Evolutionary conservation across 1,140 invertebrate species (phyloP).

Genomic region (Amphibalanus amphitrite): DNA sequence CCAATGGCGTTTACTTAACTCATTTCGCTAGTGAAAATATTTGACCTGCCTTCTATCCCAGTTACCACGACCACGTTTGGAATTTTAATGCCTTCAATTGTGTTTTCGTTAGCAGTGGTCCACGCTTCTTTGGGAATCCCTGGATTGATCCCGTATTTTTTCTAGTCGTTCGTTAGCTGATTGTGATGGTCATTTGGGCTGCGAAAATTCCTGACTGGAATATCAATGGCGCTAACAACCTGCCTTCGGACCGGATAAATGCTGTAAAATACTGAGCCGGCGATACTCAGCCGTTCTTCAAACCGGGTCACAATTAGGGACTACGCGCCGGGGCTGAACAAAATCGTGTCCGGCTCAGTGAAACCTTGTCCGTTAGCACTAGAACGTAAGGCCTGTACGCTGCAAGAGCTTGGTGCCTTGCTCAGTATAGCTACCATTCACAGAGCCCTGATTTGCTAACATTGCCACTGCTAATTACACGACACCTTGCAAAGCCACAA

Average conservation of each 20-base stretch:
- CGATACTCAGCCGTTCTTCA: background rate
- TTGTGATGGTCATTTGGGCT: background rate
- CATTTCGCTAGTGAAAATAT: background rate
- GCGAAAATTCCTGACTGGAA: background rate
- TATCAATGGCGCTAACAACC: background rate
- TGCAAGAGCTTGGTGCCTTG: no score
- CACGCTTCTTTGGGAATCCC: background rate
- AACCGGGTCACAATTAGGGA: background rate
- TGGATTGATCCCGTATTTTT: background rate
- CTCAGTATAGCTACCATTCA: no score
- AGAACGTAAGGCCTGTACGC: no score
- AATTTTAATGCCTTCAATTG: background rate
- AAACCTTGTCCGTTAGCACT: no score
- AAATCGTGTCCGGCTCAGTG: no score
- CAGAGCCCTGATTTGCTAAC: no score
- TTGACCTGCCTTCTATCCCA: background rate
- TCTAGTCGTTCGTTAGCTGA: background rate
- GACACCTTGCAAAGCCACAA: no score
- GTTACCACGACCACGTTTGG: background rate
- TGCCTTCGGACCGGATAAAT: background rate
- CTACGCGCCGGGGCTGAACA: no score
- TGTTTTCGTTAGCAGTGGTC: background rate
- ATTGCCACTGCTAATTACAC: no score
- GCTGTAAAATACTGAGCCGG: background rate
- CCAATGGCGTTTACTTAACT: background rate